These are phyloP conservation scores for Ectemnius continuus DNA, from an alignment of 2,888 invertebrate species.

Conservation along the genomic window DNA sequence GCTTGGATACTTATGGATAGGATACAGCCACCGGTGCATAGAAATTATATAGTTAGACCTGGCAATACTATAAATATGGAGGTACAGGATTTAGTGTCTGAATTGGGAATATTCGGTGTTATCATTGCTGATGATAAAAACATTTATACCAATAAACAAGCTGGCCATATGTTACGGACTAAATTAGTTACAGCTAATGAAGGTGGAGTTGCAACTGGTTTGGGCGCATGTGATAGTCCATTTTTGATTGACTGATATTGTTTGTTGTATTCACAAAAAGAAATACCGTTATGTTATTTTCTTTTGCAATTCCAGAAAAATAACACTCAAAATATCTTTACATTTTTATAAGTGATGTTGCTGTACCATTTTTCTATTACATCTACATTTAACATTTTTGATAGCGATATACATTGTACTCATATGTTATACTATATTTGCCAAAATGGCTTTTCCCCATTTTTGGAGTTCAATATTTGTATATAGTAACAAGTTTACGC, in stretches of 20 bases:
- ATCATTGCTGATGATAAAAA: conserved; percentile 79
- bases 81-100: conserved; percentile 80
- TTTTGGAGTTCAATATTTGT: neutral
- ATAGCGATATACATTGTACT: no score
- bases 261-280: conserved; percentile 6
- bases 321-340: neutral
- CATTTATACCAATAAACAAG: conserved; percentile 78
- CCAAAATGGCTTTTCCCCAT: neutral
- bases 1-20: conserved; percentile 84
- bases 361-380: neutral
- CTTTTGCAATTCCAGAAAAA: neutral
- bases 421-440: no score
- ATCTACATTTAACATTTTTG: no score
- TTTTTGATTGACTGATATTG: conserved; percentile 75
- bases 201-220: conserved; percentile 82
- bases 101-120: conserved; percentile 84
- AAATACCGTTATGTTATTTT: neutral
- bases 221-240: conserved; percentile 81
- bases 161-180: conserved; percentile 82
- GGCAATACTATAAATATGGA: conserved; percentile 56
- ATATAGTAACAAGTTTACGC: conserved; percentile 8
- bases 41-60: conserved; percentile 79
- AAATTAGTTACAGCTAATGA: conserved; percentile 80
- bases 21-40: conserved; percentile 79
- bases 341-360: neutral